Conservation (phyloP, 2,113 vertebrate genomes). For the Gorsachius goisagi region DNA sequence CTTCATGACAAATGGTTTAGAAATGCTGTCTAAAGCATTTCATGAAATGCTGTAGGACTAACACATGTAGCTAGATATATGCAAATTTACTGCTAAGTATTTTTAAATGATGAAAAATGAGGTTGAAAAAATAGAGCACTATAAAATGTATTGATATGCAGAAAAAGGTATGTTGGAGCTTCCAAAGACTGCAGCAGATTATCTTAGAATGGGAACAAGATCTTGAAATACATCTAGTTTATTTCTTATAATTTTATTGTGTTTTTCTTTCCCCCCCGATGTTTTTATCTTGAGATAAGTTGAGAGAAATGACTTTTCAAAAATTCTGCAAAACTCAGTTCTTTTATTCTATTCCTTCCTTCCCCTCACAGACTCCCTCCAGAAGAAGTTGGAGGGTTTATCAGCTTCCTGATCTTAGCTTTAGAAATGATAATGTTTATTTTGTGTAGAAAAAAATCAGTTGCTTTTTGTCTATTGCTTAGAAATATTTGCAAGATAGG, state of each 20-base stretch:
- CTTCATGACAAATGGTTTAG: constrained; percentile 36
- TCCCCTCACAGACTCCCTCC: background rate
- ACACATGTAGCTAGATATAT: background rate
- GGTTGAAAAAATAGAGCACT: background rate
- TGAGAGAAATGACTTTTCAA: background rate
- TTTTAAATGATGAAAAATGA: constrained; percentile 6
- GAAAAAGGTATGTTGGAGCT: background rate
- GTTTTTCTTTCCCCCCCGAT: background rate
- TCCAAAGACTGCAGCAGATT: background rate
- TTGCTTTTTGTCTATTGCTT: background rate
- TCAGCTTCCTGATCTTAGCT: background rate
- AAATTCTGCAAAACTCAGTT: background rate
- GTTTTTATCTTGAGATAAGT: background rate
- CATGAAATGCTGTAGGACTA: constrained; percentile 6
- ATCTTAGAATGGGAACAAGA: background rate
- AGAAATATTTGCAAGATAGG: background rate
- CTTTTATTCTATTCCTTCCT: background rate
- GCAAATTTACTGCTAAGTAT: background rate
- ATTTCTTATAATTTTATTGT: background rate
- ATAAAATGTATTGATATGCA: background rate
- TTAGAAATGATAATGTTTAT: background rate
- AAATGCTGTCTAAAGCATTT: constrained; percentile 19
- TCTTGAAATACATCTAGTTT: background rate
- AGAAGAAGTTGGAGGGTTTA: background rate
- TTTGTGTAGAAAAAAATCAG: background rate